Evolutionary conservation across 2,888 invertebrate species (phyloP).

Genomic region (Eulithis testata): DNA sequence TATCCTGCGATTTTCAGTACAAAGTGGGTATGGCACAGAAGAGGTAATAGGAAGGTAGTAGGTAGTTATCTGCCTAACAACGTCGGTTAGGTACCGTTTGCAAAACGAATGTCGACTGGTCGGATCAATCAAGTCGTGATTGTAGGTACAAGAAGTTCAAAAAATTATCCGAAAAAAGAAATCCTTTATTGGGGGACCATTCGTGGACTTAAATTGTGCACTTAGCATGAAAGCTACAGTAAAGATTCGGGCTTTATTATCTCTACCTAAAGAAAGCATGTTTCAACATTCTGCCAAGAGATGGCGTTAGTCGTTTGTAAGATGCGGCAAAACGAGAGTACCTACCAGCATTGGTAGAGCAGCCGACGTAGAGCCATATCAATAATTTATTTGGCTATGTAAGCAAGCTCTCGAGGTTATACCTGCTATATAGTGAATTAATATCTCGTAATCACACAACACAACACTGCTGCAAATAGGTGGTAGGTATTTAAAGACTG

Average conservation of each 20-base stretch:
- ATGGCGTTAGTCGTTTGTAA: constrained; percentile 45
- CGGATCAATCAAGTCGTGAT: constrained; percentile 24
- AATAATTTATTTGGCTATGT: constrained; percentile 19
- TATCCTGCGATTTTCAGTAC: constrained; percentile 41
- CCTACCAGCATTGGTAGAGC: constrained; percentile 3
- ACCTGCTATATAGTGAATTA: constrained; percentile 3
- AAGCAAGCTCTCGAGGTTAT: constrained; percentile 1
- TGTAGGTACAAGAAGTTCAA: not conserved
- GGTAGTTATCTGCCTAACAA: not conserved
- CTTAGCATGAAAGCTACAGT: too few relatives aligned
- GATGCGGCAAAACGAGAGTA: constrained; percentile 4
- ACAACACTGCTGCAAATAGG: not conserved
- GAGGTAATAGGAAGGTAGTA: not conserved
- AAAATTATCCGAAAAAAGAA: too few relatives aligned
- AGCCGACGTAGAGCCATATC: constrained; percentile 6
- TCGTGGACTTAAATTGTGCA: too few relatives aligned
- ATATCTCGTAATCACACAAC: not conserved
- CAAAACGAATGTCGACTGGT: constrained; percentile 44
- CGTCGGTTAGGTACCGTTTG: constrained; percentile 18
- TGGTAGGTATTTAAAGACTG: not conserved
- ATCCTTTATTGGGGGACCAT: too few relatives aligned
- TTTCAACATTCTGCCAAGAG: constrained; percentile 34
- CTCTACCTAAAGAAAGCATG: not conserved
- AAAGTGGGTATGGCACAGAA: constrained; percentile 33
- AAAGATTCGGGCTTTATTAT: too few relatives aligned